phyloP scores from a whole-genome alignment of 2,113 vertebrate genomes.

The Antidorcas marsupialis region DNA sequence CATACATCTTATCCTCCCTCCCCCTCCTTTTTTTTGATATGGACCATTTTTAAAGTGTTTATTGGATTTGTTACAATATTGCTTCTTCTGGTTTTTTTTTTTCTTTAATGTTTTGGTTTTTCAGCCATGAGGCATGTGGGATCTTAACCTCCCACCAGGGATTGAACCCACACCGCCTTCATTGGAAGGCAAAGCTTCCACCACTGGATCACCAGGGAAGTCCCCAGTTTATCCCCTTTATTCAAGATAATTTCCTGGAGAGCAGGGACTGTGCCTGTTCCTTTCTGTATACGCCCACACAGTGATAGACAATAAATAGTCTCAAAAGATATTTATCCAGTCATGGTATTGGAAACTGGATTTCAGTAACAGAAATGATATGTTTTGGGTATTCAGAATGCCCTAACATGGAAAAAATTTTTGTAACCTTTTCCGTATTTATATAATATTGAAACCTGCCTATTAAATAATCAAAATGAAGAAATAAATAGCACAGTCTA shows the following conservation, averaged over 20 bases:
- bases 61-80: too few relatives aligned
- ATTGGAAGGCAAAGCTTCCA: not conserved
- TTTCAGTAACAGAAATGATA: not conserved
- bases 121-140: not conserved
- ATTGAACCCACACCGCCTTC: not conserved
- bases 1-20: too few relatives aligned
- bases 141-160: not conserved
- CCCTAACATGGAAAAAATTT: not conserved
- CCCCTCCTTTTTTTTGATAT: too few relatives aligned
- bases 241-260: not conserved
- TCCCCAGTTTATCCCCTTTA: not conserved
- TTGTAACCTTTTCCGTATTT: not conserved
- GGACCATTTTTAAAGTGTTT: too few relatives aligned
- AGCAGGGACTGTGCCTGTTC: not conserved
- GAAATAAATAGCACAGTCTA: not conserved
- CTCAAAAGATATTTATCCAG: not conserved
- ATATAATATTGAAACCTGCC: not conserved
- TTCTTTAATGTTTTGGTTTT: not conserved
- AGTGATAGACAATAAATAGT: not conserved
- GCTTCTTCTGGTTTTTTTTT: not conserved
- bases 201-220: not conserved
- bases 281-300: rapidly evolving
- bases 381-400: not conserved
- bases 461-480: not conserved
- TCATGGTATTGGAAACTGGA: not conserved